phyloP scores from a whole-genome alignment of 2,888 invertebrate genomes.

The Spicauda simplicius region DNA sequence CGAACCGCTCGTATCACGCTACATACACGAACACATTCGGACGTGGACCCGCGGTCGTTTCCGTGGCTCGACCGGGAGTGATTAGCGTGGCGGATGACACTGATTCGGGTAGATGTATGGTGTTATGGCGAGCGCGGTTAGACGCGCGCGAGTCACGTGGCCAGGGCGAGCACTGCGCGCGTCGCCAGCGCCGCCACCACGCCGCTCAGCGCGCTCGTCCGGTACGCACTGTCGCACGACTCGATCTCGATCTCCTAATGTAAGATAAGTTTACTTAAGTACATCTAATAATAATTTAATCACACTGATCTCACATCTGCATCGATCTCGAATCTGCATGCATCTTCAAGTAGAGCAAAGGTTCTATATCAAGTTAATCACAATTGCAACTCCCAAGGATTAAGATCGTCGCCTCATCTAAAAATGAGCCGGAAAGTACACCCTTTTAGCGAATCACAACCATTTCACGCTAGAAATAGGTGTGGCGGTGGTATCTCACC shows the following conservation, averaged over 20 bases:
- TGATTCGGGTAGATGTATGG: constrained; percentile 9
- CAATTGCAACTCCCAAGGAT: too few relatives aligned
- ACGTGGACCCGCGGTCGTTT: constrained; percentile 7
- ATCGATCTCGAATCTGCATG: too few relatives aligned
- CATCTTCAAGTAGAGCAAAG: too few relatives aligned
- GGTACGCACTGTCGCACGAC: constrained; percentile 84
- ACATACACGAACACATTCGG: constrained; percentile 16
- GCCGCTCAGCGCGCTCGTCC: constrained; percentile 54
- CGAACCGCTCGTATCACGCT: constrained; percentile 10
- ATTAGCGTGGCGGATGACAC: neutral
- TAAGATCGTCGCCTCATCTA: too few relatives aligned
- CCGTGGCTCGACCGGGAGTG: neutral
- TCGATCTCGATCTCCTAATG: constrained; percentile 87
- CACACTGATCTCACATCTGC: too few relatives aligned
- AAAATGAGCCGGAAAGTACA: too few relatives aligned
- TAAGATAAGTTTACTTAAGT: neutral
- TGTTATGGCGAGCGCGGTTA: constrained; percentile 29
- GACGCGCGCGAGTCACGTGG: constrained; percentile 69
- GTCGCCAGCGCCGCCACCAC: constrained; percentile 55
- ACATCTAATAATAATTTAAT: too few relatives aligned
- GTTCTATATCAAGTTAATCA: too few relatives aligned
- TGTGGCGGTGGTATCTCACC: too few relatives aligned
- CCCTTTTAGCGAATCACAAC: too few relatives aligned
- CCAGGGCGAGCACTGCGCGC: constrained; percentile 50
- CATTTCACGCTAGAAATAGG: too few relatives aligned